phyloP scores from a whole-genome alignment of 1,140 invertebrate species.

The Stegodyphus mimosarum region DNA sequence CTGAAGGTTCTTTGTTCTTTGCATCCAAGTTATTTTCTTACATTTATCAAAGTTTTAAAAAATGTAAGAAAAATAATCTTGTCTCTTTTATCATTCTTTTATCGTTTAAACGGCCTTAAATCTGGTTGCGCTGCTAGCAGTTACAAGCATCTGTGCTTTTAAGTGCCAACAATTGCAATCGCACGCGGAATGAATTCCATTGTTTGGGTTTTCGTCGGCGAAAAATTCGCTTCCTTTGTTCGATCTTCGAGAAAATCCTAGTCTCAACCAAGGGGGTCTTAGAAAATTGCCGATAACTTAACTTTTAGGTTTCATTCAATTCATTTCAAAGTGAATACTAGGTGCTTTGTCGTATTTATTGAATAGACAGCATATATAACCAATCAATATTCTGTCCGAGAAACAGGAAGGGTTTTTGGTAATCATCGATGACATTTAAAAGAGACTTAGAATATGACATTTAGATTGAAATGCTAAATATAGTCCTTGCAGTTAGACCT shows the following conservation, averaged over 20 bases:
- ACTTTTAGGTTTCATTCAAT: too few species aligned
- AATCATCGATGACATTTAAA: too few species aligned
- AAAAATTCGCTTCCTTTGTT: constrained; percentile 21
- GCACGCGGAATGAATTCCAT: not conserved
- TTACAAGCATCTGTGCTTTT: not conserved
- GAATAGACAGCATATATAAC: too few species aligned
- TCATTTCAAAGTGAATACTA: too few species aligned
- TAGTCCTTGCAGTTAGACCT: too few species aligned
- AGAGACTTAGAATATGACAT: too few species aligned
- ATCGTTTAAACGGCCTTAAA: constrained; percentile 17
- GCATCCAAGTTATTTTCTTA: not conserved
- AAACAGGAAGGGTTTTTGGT: too few species aligned
- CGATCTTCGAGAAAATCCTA: not conserved
- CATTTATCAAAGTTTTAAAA: constrained; percentile 15
- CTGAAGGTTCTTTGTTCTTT: constrained; percentile 7
- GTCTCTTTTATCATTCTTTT: not conserved
- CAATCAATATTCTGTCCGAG: too few species aligned
- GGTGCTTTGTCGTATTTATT: too few species aligned
- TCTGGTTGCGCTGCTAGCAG: constrained; percentile 19
- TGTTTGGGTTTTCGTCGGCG: not conserved
- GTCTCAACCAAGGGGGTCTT: not conserved
- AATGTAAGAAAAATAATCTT: not conserved
- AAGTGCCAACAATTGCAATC: not conserved
- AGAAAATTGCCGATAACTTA: not conserved
- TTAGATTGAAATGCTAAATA: too few species aligned